A percentile compares a stretch with the other conserved stretches of the same genome.
Conservation (phyloP, 1,140 invertebrate genomes). For the Lepidurus apus region DNA sequence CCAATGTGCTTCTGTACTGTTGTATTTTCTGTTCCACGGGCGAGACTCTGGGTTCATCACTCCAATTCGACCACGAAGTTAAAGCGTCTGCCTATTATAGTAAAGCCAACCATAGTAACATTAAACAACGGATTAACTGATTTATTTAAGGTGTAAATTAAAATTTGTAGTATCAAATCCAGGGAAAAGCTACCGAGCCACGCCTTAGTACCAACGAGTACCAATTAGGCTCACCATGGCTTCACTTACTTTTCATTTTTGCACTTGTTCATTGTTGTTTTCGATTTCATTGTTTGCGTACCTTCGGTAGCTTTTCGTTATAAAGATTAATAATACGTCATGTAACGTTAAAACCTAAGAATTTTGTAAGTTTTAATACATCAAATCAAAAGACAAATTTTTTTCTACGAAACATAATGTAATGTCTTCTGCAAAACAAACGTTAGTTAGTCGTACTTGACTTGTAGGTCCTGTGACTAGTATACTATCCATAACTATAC, state of each 20-base stretch:
- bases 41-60: slow-evolving; percentile 11
- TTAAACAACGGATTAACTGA: too few relatives aligned
- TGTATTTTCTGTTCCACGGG: slow-evolving; percentile 26
- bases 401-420: neutral
- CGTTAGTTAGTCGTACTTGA: neutral
- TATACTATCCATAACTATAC: neutral
- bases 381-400: neutral
- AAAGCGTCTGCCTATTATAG: neutral
- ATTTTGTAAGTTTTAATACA: neutral
- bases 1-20: slow-evolving; percentile 28
- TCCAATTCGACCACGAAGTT: slow-evolving; percentile 5
- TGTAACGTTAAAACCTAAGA: too few relatives aligned
- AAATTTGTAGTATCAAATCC: too few relatives aligned
- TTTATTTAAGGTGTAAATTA: neutral
- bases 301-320: too few relatives aligned
- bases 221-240: too few relatives aligned
- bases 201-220: too few relatives aligned
- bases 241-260: too few relatives aligned
- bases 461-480: neutral
- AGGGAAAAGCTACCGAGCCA: too few relatives aligned
- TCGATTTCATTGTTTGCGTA: too few relatives aligned
- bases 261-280: too few relatives aligned
- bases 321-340: too few relatives aligned
- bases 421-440: too few relatives aligned
- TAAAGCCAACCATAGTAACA: neutral